Base-by-base conservation (phyloP, 2,797 vertebrate species). In the Molothrus ater region DNA sequence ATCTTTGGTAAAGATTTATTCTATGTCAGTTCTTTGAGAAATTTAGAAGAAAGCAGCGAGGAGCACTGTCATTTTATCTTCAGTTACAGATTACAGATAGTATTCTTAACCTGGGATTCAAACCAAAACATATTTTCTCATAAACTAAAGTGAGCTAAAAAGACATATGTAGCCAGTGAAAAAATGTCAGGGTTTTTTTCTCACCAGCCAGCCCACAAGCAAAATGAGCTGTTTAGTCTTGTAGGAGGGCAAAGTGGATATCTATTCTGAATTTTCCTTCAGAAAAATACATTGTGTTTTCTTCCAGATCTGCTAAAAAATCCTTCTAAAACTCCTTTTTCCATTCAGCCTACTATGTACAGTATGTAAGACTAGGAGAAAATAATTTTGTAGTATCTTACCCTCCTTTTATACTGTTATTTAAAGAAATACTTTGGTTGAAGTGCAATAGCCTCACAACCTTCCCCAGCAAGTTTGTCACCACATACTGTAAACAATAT, bases 111-210 rank as follows among this genome's bases (percentile, higher is more conserved):
- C 13, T 51, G 9, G 9, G 10, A 68, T 16, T 65, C 42, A 91
- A 79, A 74, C 4, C 28, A 29, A n/a, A 70, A 59, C 7, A 24
- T 11, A 2, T 36, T 56, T 80, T 88, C 13, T 73, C 31, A 36
- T 47, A 36, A 70, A 45, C 22, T 65, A 21, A 54, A 73, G 11
- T 36, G 43, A 72, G 5, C 7, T 70, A 36, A 36, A 57, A 65
- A 73, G 21, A 70, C 18, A 9, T 28, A 61, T 42, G 12, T 43
- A 61, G 11, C 3, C 17, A 2, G 1, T 56, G 31, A 73, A 90
- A 79, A 51, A 71, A 40, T 13, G 1, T 4, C 25, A 3, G 0
- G 2, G 3, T 50, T 75, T 85, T 51, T 51, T 38, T 53, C 64
- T 73, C 19, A 43, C 40, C 47, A 57, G 3, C 2, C 22, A 73